Evolutionary conservation across 2,888 invertebrate species (phyloP).

Genomic region (Exephanes ischioxanthus): DNA sequence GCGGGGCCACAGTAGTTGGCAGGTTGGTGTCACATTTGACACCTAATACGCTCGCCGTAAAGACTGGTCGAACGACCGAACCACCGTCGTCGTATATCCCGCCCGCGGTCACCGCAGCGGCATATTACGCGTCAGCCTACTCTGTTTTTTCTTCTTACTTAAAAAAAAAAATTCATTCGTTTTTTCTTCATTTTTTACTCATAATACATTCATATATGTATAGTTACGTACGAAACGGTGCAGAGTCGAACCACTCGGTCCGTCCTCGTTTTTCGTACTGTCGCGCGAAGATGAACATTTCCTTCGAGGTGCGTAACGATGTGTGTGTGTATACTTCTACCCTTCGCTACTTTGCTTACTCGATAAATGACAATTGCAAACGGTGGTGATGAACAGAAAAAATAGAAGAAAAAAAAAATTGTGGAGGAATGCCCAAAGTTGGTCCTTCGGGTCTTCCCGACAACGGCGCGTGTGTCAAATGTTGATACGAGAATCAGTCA

Average conservation of each 20-base stretch:
- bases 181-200: background rate
- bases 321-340: slow-evolving; percentile 6
- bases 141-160: slow-evolving; percentile 24
- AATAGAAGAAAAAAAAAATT: slow-evolving; percentile 22
- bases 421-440: slow-evolving; percentile 16
- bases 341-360: background rate
- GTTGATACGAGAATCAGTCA: slow-evolving; percentile 63
- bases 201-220: slow-evolving; percentile 12
- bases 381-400: slow-evolving; percentile 20
- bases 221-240: background rate
- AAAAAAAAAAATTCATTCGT: background rate
- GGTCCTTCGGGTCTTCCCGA: background rate
- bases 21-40: slow-evolving; percentile 73
- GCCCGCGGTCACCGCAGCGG: slow-evolving; percentile 48
- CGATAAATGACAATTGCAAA: slow-evolving; percentile 45
- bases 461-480: slow-evolving; percentile 42
- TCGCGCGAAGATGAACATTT: slow-evolving; percentile 24
- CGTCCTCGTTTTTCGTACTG: slow-evolving; percentile 9
- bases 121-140: slow-evolving; percentile 52
- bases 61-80: slow-evolving; percentile 62
- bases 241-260: background rate
- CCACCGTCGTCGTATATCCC: slow-evolving; percentile 54
- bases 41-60: slow-evolving; percentile 69
- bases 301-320: background rate
- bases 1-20: slow-evolving; percentile 72